Conservation (phyloP, 2,888 invertebrate genomes). For the Seira sanloemensis region DNA sequence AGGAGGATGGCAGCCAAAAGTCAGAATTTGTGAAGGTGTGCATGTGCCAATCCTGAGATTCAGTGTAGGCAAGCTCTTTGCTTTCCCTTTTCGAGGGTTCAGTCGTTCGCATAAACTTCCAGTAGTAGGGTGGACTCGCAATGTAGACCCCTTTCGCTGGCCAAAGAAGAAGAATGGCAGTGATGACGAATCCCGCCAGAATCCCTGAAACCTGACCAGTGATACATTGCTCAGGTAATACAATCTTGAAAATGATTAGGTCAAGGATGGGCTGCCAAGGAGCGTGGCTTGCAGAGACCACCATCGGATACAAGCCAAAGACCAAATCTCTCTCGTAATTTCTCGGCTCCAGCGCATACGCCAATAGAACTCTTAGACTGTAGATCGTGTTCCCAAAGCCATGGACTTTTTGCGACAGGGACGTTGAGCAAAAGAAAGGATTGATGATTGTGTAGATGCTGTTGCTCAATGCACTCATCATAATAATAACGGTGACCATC, state of each 20-base stretch:
- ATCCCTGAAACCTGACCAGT: conserved; percentile 40
- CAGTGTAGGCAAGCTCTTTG: not conserved
- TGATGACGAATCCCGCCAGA: conserved; percentile 40
- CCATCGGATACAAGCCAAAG: conserved; percentile 56
- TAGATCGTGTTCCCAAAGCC: conserved; percentile 59
- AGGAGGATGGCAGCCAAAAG: conserved; percentile 21
- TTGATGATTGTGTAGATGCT: conserved; percentile 37
- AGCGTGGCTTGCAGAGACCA: conserved; percentile 45
- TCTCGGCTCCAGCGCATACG: conserved; percentile 58
- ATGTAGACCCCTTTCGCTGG: conserved; percentile 41
- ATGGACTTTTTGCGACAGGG: not conserved
- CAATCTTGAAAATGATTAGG: conserved; percentile 44
- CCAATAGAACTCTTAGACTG: conserved; percentile 54
- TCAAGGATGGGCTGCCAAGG: conserved; percentile 67
- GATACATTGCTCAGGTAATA: conserved; percentile 45
- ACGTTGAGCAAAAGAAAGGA: not conserved
- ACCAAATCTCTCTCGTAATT: conserved; percentile 53
- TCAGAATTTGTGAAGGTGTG: not conserved
- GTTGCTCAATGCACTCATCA: conserved; percentile 35
- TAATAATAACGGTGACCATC: conserved; percentile 40
- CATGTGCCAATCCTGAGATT: conserved; percentile 26
- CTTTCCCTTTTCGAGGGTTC: not conserved
- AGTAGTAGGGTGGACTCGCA: conserved; percentile 41
- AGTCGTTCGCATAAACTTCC: conserved; percentile 5
- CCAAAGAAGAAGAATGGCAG: conserved; percentile 29